Base-by-base conservation (phyloP, 2,113 vertebrate genomes). In the Muntiacus muntjak region DNA sequence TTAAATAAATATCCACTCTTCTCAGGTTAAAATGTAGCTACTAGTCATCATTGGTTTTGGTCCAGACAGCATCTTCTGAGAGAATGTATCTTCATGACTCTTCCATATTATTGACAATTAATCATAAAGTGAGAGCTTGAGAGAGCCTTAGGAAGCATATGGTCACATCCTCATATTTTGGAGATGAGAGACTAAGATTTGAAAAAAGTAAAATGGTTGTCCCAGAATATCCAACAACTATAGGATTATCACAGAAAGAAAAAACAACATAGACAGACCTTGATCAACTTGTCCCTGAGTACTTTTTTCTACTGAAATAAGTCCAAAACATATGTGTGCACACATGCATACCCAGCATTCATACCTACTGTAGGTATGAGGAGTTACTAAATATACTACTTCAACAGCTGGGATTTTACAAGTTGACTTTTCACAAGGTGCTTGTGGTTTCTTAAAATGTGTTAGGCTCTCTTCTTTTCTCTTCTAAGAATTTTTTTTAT, bases 391-490 rank as follows among this genome's bases (percentile, higher is more conserved):
- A 98, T 97, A 97, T 98, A 97, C 92, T 64, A 40, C 50, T 62
- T 93, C 40, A 97, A 76, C 97, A 98, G 97, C 97, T 97, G 97
- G 96, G 96, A 97, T 96, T 97, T 98, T 97, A 94, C 60, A 97
- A 91, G 96, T 97, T 97, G 97, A 98, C 97, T 98, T 98, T 98
- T 97, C 91, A 94, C 98, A 98, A 97, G 96, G 97, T 98, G 97
- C 93, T 96, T 96, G 74, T 95, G 89, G 95, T 96, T 98, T 97
- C 95, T 97, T 97, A 95, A 98, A 98, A 97, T 97, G 96, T 97
- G 86, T 97, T 97, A 81, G 58, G 95, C 45, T 94, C 43, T 94
- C 62, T 95, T 98, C 30, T 88, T 95, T 89, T 40, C n/a, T 76
- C 67, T 71, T 71, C 67, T 71, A 71, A 17, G 83, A 57, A 67